phyloP scores from a whole-genome alignment of 2,888 invertebrate species.

The Seira ritae region DNA sequence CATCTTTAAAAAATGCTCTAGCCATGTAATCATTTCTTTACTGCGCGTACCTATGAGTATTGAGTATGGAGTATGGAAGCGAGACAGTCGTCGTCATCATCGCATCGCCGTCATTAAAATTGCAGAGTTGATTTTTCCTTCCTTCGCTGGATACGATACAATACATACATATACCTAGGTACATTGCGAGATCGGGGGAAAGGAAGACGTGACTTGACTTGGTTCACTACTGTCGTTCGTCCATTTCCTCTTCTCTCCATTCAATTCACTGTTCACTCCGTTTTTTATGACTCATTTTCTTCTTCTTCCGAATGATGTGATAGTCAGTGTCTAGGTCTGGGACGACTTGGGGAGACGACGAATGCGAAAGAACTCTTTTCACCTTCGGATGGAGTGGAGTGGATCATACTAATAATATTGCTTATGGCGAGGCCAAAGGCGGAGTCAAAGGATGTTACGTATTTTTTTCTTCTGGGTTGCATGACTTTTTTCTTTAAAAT shows the following conservation, averaged over 20 bases:
- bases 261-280: too few relatives aligned
- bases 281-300: too few relatives aligned
- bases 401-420: slow-evolving; percentile 52
- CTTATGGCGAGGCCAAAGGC: slow-evolving; percentile 59
- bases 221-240: too few relatives aligned
- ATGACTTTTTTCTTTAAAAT: slow-evolving; percentile 13
- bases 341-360: slow-evolving; percentile 29
- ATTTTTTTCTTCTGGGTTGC: slow-evolving; percentile 17
- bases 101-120: slow-evolving; percentile 27
- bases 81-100: slow-evolving; percentile 30
- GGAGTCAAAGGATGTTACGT: slow-evolving; percentile 63
- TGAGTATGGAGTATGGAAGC: too few relatives aligned
- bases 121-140: slow-evolving; percentile 17
- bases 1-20: slow-evolving; percentile 37
- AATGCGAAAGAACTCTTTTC: slow-evolving; percentile 40
- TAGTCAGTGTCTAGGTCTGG: slow-evolving; percentile 54
- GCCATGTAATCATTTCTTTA: slow-evolving; percentile 18
- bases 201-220: too few relatives aligned
- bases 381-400: slow-evolving; percentile 39
- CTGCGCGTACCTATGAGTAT: too few relatives aligned
- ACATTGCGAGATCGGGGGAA: too few relatives aligned
- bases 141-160: too few relatives aligned
- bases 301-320: too few relatives aligned
- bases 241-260: too few relatives aligned
- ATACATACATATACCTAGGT: too few relatives aligned